phyloP scores from a whole-genome alignment of 2,888 invertebrate species.

The Philereme transversata region DNA sequence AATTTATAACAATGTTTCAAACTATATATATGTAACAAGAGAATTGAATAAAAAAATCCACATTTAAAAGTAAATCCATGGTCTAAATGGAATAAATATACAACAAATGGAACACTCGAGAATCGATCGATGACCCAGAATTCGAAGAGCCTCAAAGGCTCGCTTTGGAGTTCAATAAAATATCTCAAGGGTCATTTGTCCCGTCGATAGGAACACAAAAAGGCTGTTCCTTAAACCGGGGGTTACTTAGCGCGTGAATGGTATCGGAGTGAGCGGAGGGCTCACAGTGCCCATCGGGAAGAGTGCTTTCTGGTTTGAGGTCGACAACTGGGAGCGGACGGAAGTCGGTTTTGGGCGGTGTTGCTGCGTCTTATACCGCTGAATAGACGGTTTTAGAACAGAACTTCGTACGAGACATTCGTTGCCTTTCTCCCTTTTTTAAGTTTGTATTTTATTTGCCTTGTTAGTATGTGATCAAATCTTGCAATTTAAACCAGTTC shows the following conservation, averaged over 20 bases:
- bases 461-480: too few relatives aligned
- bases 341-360: not conserved
- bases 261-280: slow-evolving; percentile 40
- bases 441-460: too few relatives aligned
- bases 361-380: too few relatives aligned
- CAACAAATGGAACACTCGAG: slow-evolving; percentile 17
- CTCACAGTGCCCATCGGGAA: slow-evolving; percentile 51
- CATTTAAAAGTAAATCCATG: not conserved
- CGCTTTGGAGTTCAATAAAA: slow-evolving; percentile 36
- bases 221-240: slow-evolving; percentile 42
- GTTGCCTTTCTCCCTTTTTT: too few relatives aligned
- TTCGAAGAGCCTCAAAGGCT: slow-evolving; percentile 19
- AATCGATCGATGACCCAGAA: slow-evolving; percentile 29
- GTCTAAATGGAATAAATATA: slow-evolving; percentile 18
- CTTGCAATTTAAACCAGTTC: too few relatives aligned
- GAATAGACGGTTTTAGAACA: too few relatives aligned
- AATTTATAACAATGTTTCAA: too few relatives aligned
- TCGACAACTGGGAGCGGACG: slow-evolving; percentile 26
- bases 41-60: too few relatives aligned
- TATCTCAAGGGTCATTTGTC: slow-evolving; percentile 43
- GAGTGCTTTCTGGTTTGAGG: slow-evolving; percentile 56
- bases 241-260: slow-evolving; percentile 59
- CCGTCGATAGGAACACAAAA: slow-evolving; percentile 37
- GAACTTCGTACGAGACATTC: too few relatives aligned
- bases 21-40: too few relatives aligned